Base-by-base conservation (phyloP, 2,888 invertebrate genomes). In the Drosophila quinaria region DNA sequence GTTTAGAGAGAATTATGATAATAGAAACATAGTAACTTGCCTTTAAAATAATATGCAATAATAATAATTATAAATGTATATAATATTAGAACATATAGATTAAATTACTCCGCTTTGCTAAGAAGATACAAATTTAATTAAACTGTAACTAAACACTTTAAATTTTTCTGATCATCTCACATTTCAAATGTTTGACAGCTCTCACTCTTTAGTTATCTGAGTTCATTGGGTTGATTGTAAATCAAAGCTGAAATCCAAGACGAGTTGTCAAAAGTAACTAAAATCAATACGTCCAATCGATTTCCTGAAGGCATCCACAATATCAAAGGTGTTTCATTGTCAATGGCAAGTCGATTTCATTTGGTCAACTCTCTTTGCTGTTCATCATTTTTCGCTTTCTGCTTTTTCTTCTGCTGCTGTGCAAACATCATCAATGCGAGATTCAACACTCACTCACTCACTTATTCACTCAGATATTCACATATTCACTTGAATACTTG, bases 261-360 rank as follows among this genome's bases (percentile, higher is more conserved):
- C 60, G 22, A 51, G 31, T 5, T 39, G 19, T 42, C 6, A 31
- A 22, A n/a, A 33, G 33, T 33, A 22, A 33, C 31, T 47, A 11
- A 13, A 5, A 22, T 13, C 10, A n/a, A 41, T 4, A 15, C 10
- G 3, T 25, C 39, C 37, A 31, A 25, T 25, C 35, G 47, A 17
- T 29, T 58, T 15, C 17, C 33, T 39, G 2, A 15, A 33, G 5
- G 17, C 6, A 50, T 31, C 46, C 19, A 25, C 33, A 64, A 58
- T 50, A 44, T 61, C 31, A 51, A 64, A 51, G 59, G 64, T 44
- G 50, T 50, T 39, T 51, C 60, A 51, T 61, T 68, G 54, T 44
- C 65, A 50, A 41, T 37, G 22, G 29, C 25, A 51, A 46, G 44
- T 42, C 39, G 50, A 66, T 41, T 50, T 37, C 37, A 37, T 39